Evolutionary conservation across 2,113 vertebrate genomes (phyloP), one percentile per base, ranked within the genome.

Genomic region (Leuciscus idus): DNA sequence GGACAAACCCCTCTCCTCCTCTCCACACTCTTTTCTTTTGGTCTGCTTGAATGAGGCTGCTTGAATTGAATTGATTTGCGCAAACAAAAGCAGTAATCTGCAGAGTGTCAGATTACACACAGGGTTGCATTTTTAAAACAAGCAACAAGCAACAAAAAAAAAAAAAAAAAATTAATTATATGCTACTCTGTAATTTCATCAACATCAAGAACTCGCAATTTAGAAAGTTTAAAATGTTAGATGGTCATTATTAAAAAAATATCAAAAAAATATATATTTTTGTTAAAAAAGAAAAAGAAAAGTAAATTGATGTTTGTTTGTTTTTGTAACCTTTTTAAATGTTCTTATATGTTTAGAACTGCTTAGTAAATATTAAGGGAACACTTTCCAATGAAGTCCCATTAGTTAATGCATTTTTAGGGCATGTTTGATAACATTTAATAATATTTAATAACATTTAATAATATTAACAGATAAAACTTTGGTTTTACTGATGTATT

Each of bases 1-100:
- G 36, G 57, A 88, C 36, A 62, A 76, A 46, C 81, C 74, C 46
- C 39, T 59, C 39, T 73, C 62, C 57, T 82, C 59, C 84, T 75
- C 79, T 52, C 33, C 23, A 75, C 89, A 93, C 90, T 74, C 81
- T 30, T 48, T 84, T 81, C 81, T 74, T 70, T 61, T 57, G 36
- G 72, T 77, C 74, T 73, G 62, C 36, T 59, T 21, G 50, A 87
- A 74, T 81, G 76, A 59, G 10, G 50, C 89, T 89, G 89, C 90
- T 86, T 82, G 91, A 92, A 92, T 92, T 93, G 92, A 94, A 95
- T 94, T 89, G 90, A 94, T 95, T 95, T 87, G 91, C 88, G 91
- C 88, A 93, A 91, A 95, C 94, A 95, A 95, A 95, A 88, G 85
- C 15, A 73, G 70, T 66, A 83, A 85, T 86, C 76, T 19, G 84